Percentiles rank a stretch among this genome's conserved stretches.
Conservation (phyloP, 1,140 invertebrate genomes). For the Drosophila oshimai region DNA sequence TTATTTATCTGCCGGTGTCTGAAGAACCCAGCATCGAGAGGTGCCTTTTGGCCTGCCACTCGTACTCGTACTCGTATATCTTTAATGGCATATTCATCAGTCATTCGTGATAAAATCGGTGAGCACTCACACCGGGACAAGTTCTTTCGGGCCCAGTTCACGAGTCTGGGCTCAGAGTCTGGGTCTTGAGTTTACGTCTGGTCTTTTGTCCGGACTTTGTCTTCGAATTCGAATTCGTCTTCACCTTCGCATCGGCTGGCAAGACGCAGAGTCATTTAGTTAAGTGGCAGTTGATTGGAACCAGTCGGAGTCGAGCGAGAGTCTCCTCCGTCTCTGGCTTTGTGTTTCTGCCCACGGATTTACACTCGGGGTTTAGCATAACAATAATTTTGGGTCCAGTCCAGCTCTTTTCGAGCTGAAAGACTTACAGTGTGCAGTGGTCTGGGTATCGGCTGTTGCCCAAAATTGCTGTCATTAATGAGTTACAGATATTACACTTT, state of each 20-base stretch:
- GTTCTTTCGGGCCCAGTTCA: conserved; percentile 1
- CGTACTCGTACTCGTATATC: conserved; percentile 57
- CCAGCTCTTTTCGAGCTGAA: too few relatives aligned
- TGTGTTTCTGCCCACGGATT: conserved; percentile 28
- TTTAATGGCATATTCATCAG: conserved; percentile 81
- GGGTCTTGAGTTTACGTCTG: neutral
- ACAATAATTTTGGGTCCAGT: conserved; percentile 25
- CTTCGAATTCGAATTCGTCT: conserved; percentile 19
- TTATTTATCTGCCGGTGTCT: conserved; percentile 54
- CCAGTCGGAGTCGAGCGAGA: conserved; percentile 48
- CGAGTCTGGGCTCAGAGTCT: neutral
- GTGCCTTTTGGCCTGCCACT: conserved; percentile 3
- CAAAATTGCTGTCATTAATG: conserved; percentile 77
- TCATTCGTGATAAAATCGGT: conserved; percentile 76
- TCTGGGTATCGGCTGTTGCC: conserved; percentile 20
- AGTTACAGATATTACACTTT: conserved; percentile 81
- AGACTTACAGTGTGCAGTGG: neutral
- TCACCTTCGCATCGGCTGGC: conserved; percentile 24
- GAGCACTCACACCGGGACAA: conserved; percentile 29
- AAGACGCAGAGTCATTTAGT: conserved; percentile 77
- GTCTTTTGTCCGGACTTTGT: conserved; percentile 19
- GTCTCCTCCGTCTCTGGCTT: conserved; percentile 33
- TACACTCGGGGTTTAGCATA: conserved; percentile 38
- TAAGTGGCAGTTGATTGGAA: conserved; percentile 81
- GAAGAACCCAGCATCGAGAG: neutral